phyloP scores from a whole-genome alignment of 2,888 invertebrate genomes.

The Myathropa florea region DNA sequence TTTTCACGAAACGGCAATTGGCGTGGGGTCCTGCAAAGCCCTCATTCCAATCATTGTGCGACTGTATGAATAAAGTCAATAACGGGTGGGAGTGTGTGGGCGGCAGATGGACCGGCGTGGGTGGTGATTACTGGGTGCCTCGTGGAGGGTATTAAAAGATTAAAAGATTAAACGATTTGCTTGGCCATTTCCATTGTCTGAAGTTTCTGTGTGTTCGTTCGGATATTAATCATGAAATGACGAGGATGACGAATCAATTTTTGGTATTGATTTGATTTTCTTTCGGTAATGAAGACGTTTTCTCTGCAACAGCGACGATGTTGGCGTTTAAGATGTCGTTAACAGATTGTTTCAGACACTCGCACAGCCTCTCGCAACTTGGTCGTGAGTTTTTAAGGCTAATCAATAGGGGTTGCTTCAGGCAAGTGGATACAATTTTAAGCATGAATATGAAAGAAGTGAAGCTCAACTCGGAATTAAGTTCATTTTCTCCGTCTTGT shows the following conservation, averaged over 20 bases:
- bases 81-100: background rate
- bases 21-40: background rate
- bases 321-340: too few species aligned
- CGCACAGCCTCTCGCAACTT: too few species aligned
- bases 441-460: too few species aligned
- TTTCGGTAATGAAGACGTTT: too few species aligned
- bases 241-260: background rate
- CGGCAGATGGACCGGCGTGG: background rate
- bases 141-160: background rate
- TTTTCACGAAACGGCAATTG: slow-evolving; percentile 11
- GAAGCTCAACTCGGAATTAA: too few species aligned
- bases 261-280: too few species aligned
- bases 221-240: background rate
- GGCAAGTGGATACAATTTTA: too few species aligned
- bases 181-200: background rate
- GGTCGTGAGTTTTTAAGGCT: too few species aligned
- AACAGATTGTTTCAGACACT: too few species aligned
- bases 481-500: too few species aligned
- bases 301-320: too few species aligned
- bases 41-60: background rate
- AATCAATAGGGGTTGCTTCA: too few species aligned
- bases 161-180: background rate
- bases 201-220: background rate
- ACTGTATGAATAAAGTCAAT: background rate
- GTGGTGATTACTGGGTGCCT: background rate